Base-by-base conservation (phyloP, 2,797 vertebrate genomes). In the Pseudochromis fuscus region DNA sequence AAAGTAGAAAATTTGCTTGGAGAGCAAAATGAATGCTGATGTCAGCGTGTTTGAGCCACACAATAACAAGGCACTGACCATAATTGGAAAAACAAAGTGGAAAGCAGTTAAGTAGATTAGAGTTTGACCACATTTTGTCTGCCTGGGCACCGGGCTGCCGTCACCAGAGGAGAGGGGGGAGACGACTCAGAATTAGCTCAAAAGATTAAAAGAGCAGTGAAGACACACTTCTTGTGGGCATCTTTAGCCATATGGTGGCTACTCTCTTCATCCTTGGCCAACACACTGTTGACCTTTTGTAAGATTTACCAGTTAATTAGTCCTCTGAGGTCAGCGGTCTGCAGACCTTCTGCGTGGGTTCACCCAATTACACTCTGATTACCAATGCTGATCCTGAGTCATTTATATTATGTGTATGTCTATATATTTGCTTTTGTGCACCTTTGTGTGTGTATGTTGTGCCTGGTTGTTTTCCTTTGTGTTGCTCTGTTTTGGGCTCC, bases 141-240 rank as follows among this genome's bases (percentile, higher is more conserved):
- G 85, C 83, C 46, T 11, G 74, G 67, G 74, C 77, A 67, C 60
- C 33, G 15, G 16, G 56, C 50, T 62, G 11, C 66, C 19, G 49
- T 60, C 72, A 58, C 38, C 44, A 76, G 40, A 74, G 73, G 82
- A 85, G 46, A 28, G 42, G 58, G 58, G 62, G 57, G 55, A 30
- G 44, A 45, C n/a, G 71, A 50, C 9, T 59, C 77, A 79, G 73
- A 91, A 89, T 92, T 89, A 88, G 89, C 88, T 89, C 88, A 86
- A 90, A 89, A 92, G 92, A 93, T 93, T 92, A 91, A 93, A 93
- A 93, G 92, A 93, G 91, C 92, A 93, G 82, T 68, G 71, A 90
- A 92, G 91, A 90, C 71, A 79, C 81, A 85, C 85, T 87, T 79
- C 82, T 87, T 67, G 86, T 77, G 85, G 71, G 76, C 85, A 87